Base-by-base conservation (phyloP, 2,888 invertebrate genomes). In the Melikaiella ostensackeni region DNA sequence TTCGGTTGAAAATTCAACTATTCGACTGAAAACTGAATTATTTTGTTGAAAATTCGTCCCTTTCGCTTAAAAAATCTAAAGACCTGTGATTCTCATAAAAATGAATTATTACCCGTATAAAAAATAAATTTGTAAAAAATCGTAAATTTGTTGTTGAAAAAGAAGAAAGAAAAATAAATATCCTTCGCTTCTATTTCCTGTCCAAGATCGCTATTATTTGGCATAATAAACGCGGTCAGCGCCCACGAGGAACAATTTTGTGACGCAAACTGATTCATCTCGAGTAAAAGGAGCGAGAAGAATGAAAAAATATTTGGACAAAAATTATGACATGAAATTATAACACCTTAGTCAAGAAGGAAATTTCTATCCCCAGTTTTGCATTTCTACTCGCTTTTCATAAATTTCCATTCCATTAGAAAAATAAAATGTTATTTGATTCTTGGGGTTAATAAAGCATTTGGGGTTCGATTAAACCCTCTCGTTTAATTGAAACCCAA, bases 191-290 rank as follows among this genome's bases (percentile, higher is more conserved):
- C 50, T 55, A 55, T 55, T 55, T 55, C 21, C 46, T n/a, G 50
- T 55, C 50, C 50, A 55, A 55, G 50, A 55, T 55, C 50, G 21
- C 50, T 55, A n/a, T 55, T 21, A 21, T 55, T 4, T 55, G 21
- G 21, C 9, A 55, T 55, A 55, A 55, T 55, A 55, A 55, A 21
- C 9, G 50, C 50, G 50, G 50, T 55, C 50, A 55, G 50, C 50
- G 50, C 50, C 50, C 50, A 55, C 50, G 50, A 55, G n/a, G 21
- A 55, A 55, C 21, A 50, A 55, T 55, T 55, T 55, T 55, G 9
- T 55, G 9, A 21, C 50, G 21, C 21, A 9, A 55, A 55, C 50
- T 55, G 50, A 55, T 55, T 55, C 50, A 55, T 55, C 50, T 21
- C 21, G 21, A 55, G 9, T 21, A 55, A 21, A 55, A 50, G n/a